phyloP scores from a whole-genome alignment of 2,797 vertebrate genomes.

The Sebastes taczanowskii region DNA sequence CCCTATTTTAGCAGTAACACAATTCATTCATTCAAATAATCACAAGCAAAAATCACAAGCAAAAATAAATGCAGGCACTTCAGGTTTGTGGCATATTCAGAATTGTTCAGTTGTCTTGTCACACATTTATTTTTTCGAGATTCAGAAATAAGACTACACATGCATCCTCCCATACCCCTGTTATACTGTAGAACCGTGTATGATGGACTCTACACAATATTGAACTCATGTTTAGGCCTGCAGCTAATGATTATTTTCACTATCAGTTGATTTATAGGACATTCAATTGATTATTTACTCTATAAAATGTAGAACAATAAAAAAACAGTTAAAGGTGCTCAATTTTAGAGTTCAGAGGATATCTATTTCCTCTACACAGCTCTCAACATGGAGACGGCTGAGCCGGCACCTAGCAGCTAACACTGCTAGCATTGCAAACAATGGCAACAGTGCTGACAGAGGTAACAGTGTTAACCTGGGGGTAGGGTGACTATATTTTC shows the following conservation, averaged over 20 bases:
- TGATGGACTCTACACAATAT: neutral
- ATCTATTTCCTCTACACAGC: too few species aligned
- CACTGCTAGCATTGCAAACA: too few species aligned
- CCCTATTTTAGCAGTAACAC: constrained; percentile 5
- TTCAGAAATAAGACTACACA: constrained; percentile 1
- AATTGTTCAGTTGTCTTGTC: too few species aligned
- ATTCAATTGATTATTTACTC: neutral
- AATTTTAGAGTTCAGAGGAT: too few species aligned
- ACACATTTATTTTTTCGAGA: neutral
- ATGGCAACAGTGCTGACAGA: too few species aligned
- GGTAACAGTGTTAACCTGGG: too few species aligned
- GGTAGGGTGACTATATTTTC: too few species aligned
- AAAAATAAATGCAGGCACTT: neutral
- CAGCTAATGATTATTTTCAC: neutral
- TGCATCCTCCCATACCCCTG: neutral
- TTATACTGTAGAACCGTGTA: neutral
- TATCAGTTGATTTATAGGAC: neutral
- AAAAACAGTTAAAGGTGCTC: neutral
- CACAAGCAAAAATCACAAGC: neutral
- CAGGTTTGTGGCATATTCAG: constrained; percentile 7
- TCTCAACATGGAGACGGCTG: too few species aligned
- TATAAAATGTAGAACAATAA: neutral
- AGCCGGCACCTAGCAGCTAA: too few species aligned
- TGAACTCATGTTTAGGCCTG: neutral
- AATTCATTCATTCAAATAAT: constrained; percentile 30